Conservation (phyloP, 2,797 vertebrate species). For the Anolis apletophallus region DNA sequence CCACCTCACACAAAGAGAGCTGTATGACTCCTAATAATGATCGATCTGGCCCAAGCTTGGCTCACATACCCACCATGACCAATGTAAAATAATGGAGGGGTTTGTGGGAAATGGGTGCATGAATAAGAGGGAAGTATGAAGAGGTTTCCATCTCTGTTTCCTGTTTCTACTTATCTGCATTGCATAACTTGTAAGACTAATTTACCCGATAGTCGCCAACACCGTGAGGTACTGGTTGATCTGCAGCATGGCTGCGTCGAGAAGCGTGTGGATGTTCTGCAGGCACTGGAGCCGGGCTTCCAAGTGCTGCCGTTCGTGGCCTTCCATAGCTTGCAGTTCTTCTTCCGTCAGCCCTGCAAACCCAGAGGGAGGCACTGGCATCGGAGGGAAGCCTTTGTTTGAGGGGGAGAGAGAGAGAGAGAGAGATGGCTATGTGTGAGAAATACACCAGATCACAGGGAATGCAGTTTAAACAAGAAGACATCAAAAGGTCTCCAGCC, state of each 20-base stretch:
- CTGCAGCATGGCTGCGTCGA: conserved; percentile 96
- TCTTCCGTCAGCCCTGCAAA: conserved; percentile 90
- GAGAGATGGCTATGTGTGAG: background rate
- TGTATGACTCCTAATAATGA: too few species aligned
- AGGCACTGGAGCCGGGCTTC: conserved; percentile 94
- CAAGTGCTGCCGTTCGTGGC: conserved; percentile 88
- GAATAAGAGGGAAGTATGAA: too few species aligned
- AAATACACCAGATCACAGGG: background rate
- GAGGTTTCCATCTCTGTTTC: background rate
- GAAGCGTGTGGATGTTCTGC: conserved; percentile 94
- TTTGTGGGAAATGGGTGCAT: too few species aligned
- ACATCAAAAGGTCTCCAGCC: too few species aligned
- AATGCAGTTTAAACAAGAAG: background rate
- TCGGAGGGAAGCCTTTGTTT: conserved; percentile 87
- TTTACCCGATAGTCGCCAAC: conserved; percentile 86
- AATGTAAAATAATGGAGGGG: too few species aligned
- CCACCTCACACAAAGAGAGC: too few species aligned
- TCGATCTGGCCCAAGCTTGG: too few species aligned
- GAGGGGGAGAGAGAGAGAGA: background rate
- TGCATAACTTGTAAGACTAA: fast-evolving
- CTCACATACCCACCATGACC: too few species aligned
- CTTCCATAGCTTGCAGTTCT: conserved; percentile 91
- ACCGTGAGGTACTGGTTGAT: conserved; percentile 97
- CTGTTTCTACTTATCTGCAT: background rate
- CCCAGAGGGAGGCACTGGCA: conserved; percentile 91